Base-by-base conservation (phyloP, 2,797 vertebrate genomes). In the Iguana delicatissima region DNA sequence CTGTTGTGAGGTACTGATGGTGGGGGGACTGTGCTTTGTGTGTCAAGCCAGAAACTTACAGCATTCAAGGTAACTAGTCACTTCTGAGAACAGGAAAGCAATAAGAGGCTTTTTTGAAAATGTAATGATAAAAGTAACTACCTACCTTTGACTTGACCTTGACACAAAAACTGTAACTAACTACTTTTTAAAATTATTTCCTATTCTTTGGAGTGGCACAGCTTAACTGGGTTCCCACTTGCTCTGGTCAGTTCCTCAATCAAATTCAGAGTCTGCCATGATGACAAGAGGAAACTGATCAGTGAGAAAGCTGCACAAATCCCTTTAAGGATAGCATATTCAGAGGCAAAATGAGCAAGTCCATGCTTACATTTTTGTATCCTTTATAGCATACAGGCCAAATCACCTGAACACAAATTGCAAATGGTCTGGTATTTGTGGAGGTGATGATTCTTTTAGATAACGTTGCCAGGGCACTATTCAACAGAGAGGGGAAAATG, bases 301-400 rank as follows among this genome's bases (percentile, higher is more conserved):
- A 62, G 22, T 1, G n/a, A 7, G 26, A 32, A 14, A 35, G 16
- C 29, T 50, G 22, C 0, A 0, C 50, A 2, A 29, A 57, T 7
- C 69, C 1, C 8, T 7, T 59, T 35, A 18, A 38, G 8, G 20
- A 42, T 64, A 4, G 12, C 14, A 0, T 0, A 0, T 3, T 42
- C 87, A 80, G 0, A 14, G 1, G 29, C 6, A 12, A 52, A 52
- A 52, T 52, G 52, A 52, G 10, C 8, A 52, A 52, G 7, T 52
- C 8, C 52, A 52, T 12, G 10, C 12, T 52, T 26, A 4, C 4
- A 13, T 6, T 26, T n/a, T 6, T 52, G 32, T 86, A 26, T 55
- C n/a, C 10, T 35, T 35, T 14, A 20, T 67, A 38, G 26, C 8
- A 80, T 26, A 20, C 35, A 42, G 59, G 26, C 16, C 5, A 52